Base-by-base conservation (phyloP, 1,140 invertebrate genomes). In the Oreohelix idahoensis region DNA sequence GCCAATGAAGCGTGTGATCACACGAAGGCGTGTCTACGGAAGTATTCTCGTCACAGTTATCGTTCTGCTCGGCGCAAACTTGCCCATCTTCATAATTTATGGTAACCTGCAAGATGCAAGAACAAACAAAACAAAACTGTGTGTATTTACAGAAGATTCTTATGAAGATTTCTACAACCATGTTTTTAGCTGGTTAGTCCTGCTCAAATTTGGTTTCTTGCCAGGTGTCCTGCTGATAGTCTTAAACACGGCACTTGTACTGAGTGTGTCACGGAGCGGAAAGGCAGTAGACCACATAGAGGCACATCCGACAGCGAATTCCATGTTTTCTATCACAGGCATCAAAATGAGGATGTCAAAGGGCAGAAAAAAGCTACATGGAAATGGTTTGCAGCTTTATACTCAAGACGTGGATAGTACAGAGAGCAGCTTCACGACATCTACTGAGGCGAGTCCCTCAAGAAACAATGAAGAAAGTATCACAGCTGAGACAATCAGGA, bases 51-150 rank as follows among this genome's bases (percentile, higher is more conserved):
- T 75, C 32, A 75, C 71, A 13, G 39, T 53, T 45, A 42, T 70
- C 45, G 1, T 75, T 0, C 1, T 63, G 29, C 39, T 51, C 15
- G 35, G 8, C 0, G 36, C 42, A 39, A 82, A 82, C 49, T 71
- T 82, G 71, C 80, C 80, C 0, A 82, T 82, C 26, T 82, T 82
- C 36, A 51, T 82, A 32, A 74, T 82, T 2, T 82, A 82, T 71
- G 80, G 80, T 13, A 32, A 82, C 80, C 0, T 45, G 15, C 5
- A 32, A 8, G 69, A 42, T 51, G 2, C 79, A 17, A 49, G 1
- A 0, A 70, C 32, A 35, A 75, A 53, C 45, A n/a, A 10, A 8
- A 36, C 70, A 1, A 82, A 39, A 13, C n/a, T 26, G 29, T 74
- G 80, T 51, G 38, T 49, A 0, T 36, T 71, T n/a, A 51, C 42